Evolutionary conservation across 2,888 invertebrate genomes (phyloP).

Genomic region (Morpho achilles): DNA sequence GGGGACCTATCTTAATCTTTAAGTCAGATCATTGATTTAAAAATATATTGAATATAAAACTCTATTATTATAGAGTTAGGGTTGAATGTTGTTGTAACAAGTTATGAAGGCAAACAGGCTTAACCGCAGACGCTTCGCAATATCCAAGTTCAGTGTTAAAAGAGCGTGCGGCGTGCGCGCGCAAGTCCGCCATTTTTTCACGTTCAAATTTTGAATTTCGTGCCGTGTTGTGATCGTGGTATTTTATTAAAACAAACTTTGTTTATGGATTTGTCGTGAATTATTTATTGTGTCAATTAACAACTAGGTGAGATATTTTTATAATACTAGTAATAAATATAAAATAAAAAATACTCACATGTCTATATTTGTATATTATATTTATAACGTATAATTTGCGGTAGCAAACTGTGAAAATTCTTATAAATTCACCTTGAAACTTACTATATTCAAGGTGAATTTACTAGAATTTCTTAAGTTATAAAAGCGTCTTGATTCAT

Average conservation of each 20-base stretch:
- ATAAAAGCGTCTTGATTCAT: conserved; percentile 7
- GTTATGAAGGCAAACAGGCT: conserved; percentile 48
- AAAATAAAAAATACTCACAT: too few relatives aligned
- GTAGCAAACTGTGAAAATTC: too few relatives aligned
- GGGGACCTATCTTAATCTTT: conserved; percentile 18
- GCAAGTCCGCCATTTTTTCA: conserved; percentile 36
- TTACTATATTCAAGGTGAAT: conserved; percentile 14
- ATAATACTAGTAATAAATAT: too few relatives aligned
- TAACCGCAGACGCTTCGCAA: conserved; percentile 38
- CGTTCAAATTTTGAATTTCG: conserved; percentile 35
- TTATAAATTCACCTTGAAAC: too few relatives aligned
- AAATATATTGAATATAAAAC: background rate
- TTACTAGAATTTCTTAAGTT: conserved; percentile 4
- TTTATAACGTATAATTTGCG: too few relatives aligned
- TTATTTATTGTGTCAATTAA: background rate
- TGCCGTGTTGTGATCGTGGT: conserved; percentile 38
- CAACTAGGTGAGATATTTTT: too few relatives aligned
- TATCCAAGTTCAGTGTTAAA: conserved; percentile 69
- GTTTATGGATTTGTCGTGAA: conserved; percentile 20
- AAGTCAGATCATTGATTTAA: background rate
- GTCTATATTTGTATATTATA: too few relatives aligned
- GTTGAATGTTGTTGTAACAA: conserved; percentile 15
- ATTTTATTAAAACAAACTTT: conserved; percentile 15
- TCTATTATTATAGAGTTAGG: conserved; percentile 4
- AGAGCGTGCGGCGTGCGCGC: conserved; percentile 41